A percentile compares a stretch with the other conserved stretches of the same genome.
phyloP scores from a whole-genome alignment of 1,140 invertebrate species.

The Nixonia krombeini region DNA sequence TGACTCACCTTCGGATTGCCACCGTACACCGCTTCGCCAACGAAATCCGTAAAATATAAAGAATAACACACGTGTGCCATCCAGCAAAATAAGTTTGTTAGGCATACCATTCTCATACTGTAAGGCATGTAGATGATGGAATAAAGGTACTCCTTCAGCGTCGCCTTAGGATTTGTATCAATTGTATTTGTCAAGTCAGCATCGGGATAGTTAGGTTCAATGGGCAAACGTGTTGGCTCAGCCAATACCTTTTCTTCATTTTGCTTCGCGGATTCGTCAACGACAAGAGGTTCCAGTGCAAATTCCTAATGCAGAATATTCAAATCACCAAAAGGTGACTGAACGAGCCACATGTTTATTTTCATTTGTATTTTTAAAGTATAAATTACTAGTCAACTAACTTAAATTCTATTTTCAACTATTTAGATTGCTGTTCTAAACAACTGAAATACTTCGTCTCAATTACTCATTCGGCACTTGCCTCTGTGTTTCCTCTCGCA shows the following conservation, averaged over 20 bases:
- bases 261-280: constrained; percentile 30
- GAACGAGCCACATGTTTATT: too few relatives aligned
- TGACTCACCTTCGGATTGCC: constrained; percentile 84
- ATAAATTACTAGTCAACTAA: too few relatives aligned
- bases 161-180: constrained; percentile 65
- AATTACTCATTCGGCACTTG: constrained; percentile 17
- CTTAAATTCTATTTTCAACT: too few relatives aligned
- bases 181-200: constrained; percentile 16
- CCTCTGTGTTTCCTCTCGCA: constrained; percentile 21
- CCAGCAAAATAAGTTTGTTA: constrained; percentile 98
- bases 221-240: constrained; percentile 32
- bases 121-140: constrained; percentile 93
- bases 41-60: constrained; percentile 97
- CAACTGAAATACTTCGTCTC: too few relatives aligned
- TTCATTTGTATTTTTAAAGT: too few relatives aligned
- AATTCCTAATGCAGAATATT: constrained; percentile 60
- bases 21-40: constrained; percentile 95
- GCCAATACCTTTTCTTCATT: constrained; percentile 27
- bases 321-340: too few relatives aligned
- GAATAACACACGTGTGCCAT: constrained; percentile 98
- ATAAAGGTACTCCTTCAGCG: constrained; percentile 83
- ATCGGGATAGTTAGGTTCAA: constrained; percentile 5
- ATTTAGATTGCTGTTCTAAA: too few relatives aligned
- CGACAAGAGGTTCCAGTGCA: constrained; percentile 46
- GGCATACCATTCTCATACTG: constrained; percentile 87